A percentile compares a stretch with the other conserved stretches of the same genome.
phyloP scores from a whole-genome alignment of 2,797 vertebrate genomes.

The Muscicapa striata region DNA sequence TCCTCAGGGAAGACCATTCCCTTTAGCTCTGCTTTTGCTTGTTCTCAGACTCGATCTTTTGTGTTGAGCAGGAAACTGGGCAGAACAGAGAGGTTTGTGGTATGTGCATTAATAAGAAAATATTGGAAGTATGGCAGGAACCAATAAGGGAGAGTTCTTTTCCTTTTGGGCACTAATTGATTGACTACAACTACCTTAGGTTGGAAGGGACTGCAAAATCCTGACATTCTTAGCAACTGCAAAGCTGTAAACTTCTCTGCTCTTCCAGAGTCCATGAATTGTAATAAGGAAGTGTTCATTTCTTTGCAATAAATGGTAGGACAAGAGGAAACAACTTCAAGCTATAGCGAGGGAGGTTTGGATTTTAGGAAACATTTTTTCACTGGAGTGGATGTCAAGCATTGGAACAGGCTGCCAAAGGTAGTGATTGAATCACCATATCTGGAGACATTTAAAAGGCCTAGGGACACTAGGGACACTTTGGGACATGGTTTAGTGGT shows the following conservation, averaged over 20 bases:
- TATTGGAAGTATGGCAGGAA: background rate
- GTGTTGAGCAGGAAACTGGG: background rate
- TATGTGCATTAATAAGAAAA: background rate
- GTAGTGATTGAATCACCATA: background rate
- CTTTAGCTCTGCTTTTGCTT: background rate
- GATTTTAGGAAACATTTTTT: background rate
- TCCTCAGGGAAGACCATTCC: background rate
- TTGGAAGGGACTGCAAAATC: background rate
- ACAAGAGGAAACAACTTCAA: background rate
- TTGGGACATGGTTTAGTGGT: background rate
- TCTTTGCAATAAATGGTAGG: background rate
- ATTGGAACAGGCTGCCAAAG: background rate
- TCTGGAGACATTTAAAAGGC: background rate
- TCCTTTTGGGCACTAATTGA: background rate
- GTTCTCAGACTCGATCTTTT: background rate
- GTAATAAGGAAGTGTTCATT: background rate
- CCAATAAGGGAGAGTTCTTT: fast-evolving
- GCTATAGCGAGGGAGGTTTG: background rate
- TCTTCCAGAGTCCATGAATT: background rate
- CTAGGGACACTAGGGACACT: background rate
- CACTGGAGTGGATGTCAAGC: background rate
- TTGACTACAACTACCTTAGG: background rate
- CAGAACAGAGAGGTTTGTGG: fast-evolving
- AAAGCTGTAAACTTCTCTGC: background rate
- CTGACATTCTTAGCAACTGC: background rate